Percentiles rank a stretch among this genome's conserved stretches.
Conservation (phyloP, 2,113 vertebrate genomes). For the Empidonax alnorum region DNA sequence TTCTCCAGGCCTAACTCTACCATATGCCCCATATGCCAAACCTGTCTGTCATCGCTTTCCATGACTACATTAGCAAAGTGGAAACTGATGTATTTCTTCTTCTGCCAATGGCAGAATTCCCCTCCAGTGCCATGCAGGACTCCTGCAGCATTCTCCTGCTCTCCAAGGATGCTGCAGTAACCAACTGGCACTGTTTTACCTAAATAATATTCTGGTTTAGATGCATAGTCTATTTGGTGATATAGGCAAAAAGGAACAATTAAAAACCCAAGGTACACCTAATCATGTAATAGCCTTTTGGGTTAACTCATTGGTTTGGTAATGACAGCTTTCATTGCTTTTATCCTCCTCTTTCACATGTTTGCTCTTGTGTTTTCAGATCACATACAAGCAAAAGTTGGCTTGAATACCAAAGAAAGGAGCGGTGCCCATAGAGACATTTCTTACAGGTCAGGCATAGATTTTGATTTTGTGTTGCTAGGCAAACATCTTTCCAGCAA, state of each 20-base stretch:
- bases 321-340: not conserved
- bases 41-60: not conserved
- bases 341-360: slow-evolving; percentile 20
- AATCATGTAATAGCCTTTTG: not conserved
- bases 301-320: not conserved
- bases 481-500: slow-evolving; percentile 18
- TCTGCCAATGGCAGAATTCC: not conserved
- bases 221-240: not conserved
- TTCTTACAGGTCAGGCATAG: slow-evolving; percentile 3
- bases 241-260: not conserved
- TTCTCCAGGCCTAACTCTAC: not conserved
- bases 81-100: not conserved
- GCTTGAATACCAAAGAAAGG: slow-evolving; percentile 33
- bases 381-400: slow-evolving; percentile 22
- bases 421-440: slow-evolving; percentile 9
- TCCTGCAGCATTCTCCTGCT: not conserved
- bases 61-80: not conserved
- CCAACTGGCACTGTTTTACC: not conserved
- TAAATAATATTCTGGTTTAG: not conserved
- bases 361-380: slow-evolving; percentile 58
- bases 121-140: not conserved
- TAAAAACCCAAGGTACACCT: not conserved
- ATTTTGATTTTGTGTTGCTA: slow-evolving; percentile 30
- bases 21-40: not conserved
- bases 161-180: not conserved